A percentile compares a stretch with the other conserved stretches of the same genome.
phyloP scores from a whole-genome alignment of 2,888 invertebrate species.

The Andrena bucephala region DNA sequence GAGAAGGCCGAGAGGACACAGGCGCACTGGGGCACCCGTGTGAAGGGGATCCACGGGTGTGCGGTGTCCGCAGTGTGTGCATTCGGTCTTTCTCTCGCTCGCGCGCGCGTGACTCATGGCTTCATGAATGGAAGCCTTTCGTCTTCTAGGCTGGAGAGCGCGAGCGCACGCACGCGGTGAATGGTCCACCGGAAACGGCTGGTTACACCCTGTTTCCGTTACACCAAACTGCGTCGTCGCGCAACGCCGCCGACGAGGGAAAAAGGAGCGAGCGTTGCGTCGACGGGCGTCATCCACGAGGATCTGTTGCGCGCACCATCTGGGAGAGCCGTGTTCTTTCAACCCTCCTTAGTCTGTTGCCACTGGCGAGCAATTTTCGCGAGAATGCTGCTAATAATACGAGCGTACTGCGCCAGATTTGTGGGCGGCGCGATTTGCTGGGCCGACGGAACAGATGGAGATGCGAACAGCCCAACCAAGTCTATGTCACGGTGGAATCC shows the following conservation, averaged over 20 bases:
- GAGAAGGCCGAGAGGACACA: constrained; percentile 26
- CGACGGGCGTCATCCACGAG: not conserved
- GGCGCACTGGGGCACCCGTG: constrained; percentile 51
- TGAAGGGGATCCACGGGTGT: constrained; percentile 64
- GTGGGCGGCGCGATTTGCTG: no score
- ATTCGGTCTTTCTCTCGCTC: constrained; percentile 34
- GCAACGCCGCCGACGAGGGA: constrained; percentile 40
- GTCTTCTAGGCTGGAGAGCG: constrained; percentile 68
- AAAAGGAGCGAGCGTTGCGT: constrained; percentile 37
- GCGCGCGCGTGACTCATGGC: constrained; percentile 77
- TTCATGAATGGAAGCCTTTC: constrained; percentile 82
- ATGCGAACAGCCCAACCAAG: no score
- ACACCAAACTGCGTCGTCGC: constrained; percentile 75
- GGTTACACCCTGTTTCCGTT: constrained; percentile 83
- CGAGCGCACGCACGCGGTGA: constrained; percentile 70
- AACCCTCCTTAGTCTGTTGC: not conserved
- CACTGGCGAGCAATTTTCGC: not conserved
- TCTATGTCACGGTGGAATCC: no score
- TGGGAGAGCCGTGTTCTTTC: not conserved
- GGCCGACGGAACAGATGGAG: not conserved
- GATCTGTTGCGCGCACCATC: not conserved
- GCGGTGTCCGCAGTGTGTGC: constrained; percentile 25
- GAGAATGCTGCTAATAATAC: constrained; percentile 1
- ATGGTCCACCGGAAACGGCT: constrained; percentile 83
- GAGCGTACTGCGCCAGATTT: not conserved